These are phyloP conservation scores for Cenopis cana DNA, from an alignment of 2,888 invertebrate species.

Conservation along the genomic window DNA sequence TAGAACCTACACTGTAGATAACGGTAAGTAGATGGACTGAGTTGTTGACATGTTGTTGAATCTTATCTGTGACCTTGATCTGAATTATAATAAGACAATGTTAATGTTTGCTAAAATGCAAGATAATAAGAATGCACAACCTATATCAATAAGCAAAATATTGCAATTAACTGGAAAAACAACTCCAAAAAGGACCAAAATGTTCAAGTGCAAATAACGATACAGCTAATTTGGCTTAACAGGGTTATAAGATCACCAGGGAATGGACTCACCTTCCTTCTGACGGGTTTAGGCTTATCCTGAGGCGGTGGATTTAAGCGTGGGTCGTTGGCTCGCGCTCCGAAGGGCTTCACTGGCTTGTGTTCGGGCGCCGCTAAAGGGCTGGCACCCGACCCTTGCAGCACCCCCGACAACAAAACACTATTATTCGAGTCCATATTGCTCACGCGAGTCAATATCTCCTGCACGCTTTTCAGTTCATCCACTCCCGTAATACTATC, in stretches of 20 bases:
- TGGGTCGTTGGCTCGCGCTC: slow-evolving; percentile 66
- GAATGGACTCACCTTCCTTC: slow-evolving; percentile 76
- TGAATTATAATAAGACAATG: slow-evolving; percentile 37
- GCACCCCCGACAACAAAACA: slow-evolving; percentile 79
- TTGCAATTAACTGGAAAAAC: neutral
- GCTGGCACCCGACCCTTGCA: slow-evolving; percentile 65
- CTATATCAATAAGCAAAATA: neutral
- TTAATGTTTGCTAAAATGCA: slow-evolving; percentile 24
- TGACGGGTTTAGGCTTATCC: slow-evolving; percentile 80
- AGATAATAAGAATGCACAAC: slow-evolving; percentile 5
- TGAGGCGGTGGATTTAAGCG: slow-evolving; percentile 77
- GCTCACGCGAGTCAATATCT: slow-evolving; percentile 80
- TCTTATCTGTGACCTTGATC: slow-evolving; percentile 61
- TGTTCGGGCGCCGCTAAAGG: slow-evolving; percentile 56
- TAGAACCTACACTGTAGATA: too few relatives aligned
- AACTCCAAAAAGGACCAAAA: too few relatives aligned
- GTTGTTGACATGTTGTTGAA: slow-evolving; percentile 47
- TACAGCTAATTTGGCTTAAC: too few relatives aligned
- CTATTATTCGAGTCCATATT: slow-evolving; percentile 83
- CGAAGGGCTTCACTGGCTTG: slow-evolving; percentile 48
- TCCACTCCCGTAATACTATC: slow-evolving; percentile 72
- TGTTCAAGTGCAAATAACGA: too few relatives aligned
- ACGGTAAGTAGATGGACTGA: slow-evolving; percentile 9
- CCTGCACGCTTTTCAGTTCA: slow-evolving; percentile 79
- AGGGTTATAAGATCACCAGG: neutral